Base-by-base conservation (phyloP, 2,797 vertebrate genomes). In the Halcyon leucocephala region DNA sequence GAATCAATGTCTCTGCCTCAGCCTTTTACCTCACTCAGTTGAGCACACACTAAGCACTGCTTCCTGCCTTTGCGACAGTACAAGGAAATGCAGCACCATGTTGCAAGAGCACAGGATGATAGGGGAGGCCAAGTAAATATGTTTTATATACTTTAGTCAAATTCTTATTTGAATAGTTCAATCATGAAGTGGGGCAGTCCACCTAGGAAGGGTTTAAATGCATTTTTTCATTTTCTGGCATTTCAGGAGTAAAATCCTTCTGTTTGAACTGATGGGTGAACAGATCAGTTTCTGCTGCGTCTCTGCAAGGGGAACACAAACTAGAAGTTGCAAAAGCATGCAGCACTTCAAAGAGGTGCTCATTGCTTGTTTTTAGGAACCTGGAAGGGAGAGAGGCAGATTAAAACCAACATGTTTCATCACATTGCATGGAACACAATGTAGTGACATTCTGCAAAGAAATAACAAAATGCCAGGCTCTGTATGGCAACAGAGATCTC, bases 291-390 rank as follows among this genome's bases (percentile, higher is more conserved):
- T 95, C 90, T 42, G 14, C 83, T 79, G 31, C 91, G 89, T 94
- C 79, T 95, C 72, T 95, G 73, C 84, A 77, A 79, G 71, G 35
- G 44, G 35, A 95, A 95, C 95, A 95, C 72, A 95, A 94, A 94
- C 73, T 5, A 96, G 60, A 97, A 94, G 92, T 94, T 91, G 88
- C 77, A 96, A 87, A 95, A 93, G 88, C 95, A 86, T 70, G 78
- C 73, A 95, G 66, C 79, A 91, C 95, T 96, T 97, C 97, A 96
- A 97, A 97, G 96, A 95, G 86, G 61, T 88, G 83, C 91, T 96
- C 93, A 80, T 78, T 2, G 10, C 87, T 97, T 94, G 89, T 87
- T 92, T 95, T 94, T 92, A 89, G 93, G 90, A 95, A 91, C 61
- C 66, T 89, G 64, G 73, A 95, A 93, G 52, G 62, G 51, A 91